Evolutionary conservation across 2,113 vertebrate species (phyloP).

Genomic region (Aldabrachelys gigantea): DNA sequence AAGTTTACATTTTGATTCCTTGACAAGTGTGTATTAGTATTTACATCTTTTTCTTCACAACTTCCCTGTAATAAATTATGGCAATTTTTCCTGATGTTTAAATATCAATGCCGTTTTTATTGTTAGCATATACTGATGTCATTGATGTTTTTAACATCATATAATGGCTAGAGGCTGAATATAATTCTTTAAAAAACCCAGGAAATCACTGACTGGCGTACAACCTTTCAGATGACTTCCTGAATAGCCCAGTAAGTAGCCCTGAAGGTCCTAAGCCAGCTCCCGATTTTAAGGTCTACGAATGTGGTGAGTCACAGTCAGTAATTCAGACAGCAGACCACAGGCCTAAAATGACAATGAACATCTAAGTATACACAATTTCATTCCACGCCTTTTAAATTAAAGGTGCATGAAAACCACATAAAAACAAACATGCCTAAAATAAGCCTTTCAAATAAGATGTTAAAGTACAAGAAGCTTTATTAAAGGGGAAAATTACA

Average conservation of each 20-base stretch:
- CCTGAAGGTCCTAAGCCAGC: not conserved
- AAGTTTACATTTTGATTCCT: rapidly evolving
- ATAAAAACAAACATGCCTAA: not conserved
- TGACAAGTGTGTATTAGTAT: not conserved
- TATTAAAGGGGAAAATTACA: not conserved
- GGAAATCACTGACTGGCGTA: conserved; percentile 61
- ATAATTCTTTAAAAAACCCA: not conserved
- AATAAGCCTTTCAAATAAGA: rapidly evolving
- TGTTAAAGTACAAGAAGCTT: not conserved
- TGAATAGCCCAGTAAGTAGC: conserved; percentile 29
- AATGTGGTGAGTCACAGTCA: not conserved
- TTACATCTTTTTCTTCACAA: not conserved
- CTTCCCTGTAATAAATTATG: not conserved
- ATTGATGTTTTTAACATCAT: not conserved
- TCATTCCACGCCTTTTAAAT: not conserved
- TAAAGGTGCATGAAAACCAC: not conserved
- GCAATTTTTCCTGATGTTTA: not conserved
- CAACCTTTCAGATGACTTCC: conserved; percentile 78
- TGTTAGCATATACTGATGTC: not conserved
- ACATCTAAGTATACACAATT: not conserved
- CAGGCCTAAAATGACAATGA: rapidly evolving
- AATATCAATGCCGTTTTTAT: rapidly evolving
- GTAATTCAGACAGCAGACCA: not conserved
- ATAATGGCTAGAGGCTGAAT: rapidly evolving
- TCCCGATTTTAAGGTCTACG: not conserved